Evolutionary conservation across 2,113 vertebrate species (phyloP).

Genomic region (Erpornis zantholeuca): DNA sequence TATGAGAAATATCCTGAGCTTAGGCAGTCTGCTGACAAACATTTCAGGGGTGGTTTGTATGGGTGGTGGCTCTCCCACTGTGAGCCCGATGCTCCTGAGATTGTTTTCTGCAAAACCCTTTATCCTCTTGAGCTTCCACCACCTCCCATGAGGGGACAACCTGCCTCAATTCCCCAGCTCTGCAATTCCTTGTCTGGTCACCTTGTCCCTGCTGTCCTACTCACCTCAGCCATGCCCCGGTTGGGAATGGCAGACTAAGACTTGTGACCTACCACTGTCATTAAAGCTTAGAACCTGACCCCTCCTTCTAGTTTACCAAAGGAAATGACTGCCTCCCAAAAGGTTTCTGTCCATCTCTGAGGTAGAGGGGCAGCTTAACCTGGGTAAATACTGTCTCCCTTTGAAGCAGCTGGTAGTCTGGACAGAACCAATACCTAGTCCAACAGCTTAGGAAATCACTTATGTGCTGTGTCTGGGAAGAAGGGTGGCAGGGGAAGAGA

Average conservation of each 20-base stretch:
- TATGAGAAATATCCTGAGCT: not conserved
- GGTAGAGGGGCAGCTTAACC: not conserved
- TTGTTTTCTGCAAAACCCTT: not conserved
- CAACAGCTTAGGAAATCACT: not conserved
- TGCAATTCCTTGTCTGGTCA: not conserved
- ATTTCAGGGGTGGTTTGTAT: not conserved
- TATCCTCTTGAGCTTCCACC: not conserved
- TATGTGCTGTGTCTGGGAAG: not conserved
- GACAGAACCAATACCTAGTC: not conserved
- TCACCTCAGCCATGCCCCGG: not conserved
- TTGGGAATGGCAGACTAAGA: not conserved
- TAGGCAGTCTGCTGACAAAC: not conserved
- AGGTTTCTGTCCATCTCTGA: not conserved
- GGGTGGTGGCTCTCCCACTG: not conserved
- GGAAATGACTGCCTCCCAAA: not conserved
- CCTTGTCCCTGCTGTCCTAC: not conserved
- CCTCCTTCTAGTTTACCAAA: not conserved
- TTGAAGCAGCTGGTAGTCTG: not conserved
- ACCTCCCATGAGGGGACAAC: not conserved
- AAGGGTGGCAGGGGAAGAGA: not conserved
- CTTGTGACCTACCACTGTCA: not conserved
- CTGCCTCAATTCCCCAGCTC: not conserved
- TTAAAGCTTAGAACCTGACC: not conserved
- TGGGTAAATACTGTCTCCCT: not conserved
- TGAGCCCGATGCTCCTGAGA: rapidly evolving